These are phyloP conservation scores for Yponomeuta malinellus DNA, from an alignment of 2,888 invertebrate species.

Conservation along the genomic window DNA sequence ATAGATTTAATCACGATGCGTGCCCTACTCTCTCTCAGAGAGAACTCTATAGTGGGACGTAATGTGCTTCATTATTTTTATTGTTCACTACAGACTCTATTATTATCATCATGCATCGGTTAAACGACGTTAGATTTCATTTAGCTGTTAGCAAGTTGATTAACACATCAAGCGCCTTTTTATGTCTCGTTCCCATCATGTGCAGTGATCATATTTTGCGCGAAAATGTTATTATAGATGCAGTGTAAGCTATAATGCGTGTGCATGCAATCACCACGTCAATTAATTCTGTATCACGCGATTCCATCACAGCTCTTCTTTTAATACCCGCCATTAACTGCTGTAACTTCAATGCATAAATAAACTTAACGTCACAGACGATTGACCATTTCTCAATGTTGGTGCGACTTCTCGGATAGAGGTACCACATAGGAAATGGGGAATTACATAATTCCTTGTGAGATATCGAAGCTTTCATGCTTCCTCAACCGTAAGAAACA, in stretches of 20 bases:
- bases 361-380: no score
- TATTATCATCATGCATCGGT: not conserved
- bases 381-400: not conserved
- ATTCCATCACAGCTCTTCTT: conserved; percentile 31
- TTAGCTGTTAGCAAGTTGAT: conserved; percentile 7
- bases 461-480: conserved; percentile 16
- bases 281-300: conserved; percentile 56
- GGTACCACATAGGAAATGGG: not conserved
- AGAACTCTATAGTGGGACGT: no score
- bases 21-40: no score
- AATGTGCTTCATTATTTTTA: no score
- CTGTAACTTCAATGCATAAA: not conserved
- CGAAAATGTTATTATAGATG: not conserved
- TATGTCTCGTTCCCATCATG: not conserved
- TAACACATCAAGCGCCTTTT: conserved; percentile 3
- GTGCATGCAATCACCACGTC: conserved; percentile 57
- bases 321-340: conserved; percentile 17
- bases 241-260: conserved; percentile 20
- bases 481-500: conserved; percentile 9
- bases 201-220: not conserved
- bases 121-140: not conserved
- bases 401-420: not conserved
- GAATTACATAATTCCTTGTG: conserved; percentile 3
- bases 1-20: no score
- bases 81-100: not conserved